Evolutionary conservation across 2,797 vertebrate genomes (phyloP).

Genomic region (Pyrocephalus nanus): DNA sequence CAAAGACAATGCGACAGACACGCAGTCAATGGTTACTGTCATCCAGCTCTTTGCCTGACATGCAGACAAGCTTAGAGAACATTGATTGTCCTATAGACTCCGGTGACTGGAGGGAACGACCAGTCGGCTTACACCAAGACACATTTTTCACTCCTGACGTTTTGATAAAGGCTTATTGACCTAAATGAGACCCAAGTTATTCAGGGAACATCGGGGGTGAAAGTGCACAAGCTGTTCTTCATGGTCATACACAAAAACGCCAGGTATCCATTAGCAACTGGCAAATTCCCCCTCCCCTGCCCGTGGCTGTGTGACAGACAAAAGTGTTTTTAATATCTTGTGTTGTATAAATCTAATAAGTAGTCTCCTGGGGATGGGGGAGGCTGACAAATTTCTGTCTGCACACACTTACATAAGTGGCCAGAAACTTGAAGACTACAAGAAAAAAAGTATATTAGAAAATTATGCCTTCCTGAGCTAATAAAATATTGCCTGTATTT

Average conservation of each 20-base stretch:
- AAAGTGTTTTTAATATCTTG: slow-evolving; percentile 65
- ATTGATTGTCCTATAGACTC: slow-evolving; percentile 68
- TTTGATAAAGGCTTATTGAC: slow-evolving; percentile 76
- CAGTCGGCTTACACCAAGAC: slow-evolving; percentile 70
- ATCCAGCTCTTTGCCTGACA: slow-evolving; percentile 65
- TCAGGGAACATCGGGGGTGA: slow-evolving; percentile 72
- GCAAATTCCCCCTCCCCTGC: slow-evolving; percentile 60
- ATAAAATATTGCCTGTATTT: background rate
- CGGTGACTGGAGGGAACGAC: slow-evolving; percentile 61
- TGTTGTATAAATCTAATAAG: slow-evolving; percentile 32
- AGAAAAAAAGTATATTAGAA: background rate
- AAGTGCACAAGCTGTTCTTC: slow-evolving; percentile 78
- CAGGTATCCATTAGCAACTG: slow-evolving; percentile 75
- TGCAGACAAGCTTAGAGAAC: slow-evolving; percentile 66
- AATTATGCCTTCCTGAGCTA: background rate
- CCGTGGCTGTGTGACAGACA: slow-evolving; percentile 54
- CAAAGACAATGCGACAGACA: slow-evolving; percentile 66
- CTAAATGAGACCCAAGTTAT: slow-evolving; percentile 73
- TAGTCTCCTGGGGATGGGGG: background rate
- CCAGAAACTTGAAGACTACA: background rate
- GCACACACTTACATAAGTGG: background rate
- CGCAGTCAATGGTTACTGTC: slow-evolving; percentile 72
- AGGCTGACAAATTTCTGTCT: slow-evolving; percentile 7
- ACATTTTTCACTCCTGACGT: slow-evolving; percentile 75
- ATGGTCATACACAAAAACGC: slow-evolving; percentile 70